A percentile compares a stretch with the other conserved stretches of the same genome.
Evolutionary conservation across 1,140 invertebrate species (phyloP).

Genomic region (Muscidifurax raptorellus): DNA sequence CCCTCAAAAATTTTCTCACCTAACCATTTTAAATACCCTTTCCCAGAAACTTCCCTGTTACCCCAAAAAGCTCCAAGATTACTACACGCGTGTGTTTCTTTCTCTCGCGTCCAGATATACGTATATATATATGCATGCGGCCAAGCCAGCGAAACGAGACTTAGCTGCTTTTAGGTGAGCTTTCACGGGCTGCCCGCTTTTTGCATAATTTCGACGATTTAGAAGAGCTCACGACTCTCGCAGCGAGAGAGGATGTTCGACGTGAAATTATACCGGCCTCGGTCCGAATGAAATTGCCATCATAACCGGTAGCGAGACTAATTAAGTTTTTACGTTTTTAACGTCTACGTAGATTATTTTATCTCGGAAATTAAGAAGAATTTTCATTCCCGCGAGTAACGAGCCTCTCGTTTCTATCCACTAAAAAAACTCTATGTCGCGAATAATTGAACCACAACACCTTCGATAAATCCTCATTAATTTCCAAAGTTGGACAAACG

Average conservation of each 20-base stretch:
- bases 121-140: too few relatives aligned
- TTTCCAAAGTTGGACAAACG: background rate
- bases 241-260: background rate
- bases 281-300: slow-evolving; percentile 33
- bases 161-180: too few relatives aligned
- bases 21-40: too few relatives aligned
- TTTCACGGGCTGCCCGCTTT: background rate
- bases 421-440: background rate
- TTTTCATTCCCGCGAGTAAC: slow-evolving; percentile 23
- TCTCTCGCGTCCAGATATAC: too few relatives aligned
- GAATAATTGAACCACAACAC: background rate
- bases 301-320: slow-evolving; percentile 26
- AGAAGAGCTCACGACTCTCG: background rate
- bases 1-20: too few relatives aligned
- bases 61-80: too few relatives aligned
- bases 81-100: too few relatives aligned
- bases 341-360: background rate
- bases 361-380: slow-evolving; percentile 37
- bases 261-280: slow-evolving; percentile 10
- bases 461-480: background rate
- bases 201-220: slow-evolving; percentile 43
- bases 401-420: background rate
- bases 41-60: too few relatives aligned
- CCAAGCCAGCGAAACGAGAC: too few relatives aligned
- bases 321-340: slow-evolving; percentile 40